Conservation (phyloP, 2,888 invertebrate genomes). For the Calliopum simillimum region DNA sequence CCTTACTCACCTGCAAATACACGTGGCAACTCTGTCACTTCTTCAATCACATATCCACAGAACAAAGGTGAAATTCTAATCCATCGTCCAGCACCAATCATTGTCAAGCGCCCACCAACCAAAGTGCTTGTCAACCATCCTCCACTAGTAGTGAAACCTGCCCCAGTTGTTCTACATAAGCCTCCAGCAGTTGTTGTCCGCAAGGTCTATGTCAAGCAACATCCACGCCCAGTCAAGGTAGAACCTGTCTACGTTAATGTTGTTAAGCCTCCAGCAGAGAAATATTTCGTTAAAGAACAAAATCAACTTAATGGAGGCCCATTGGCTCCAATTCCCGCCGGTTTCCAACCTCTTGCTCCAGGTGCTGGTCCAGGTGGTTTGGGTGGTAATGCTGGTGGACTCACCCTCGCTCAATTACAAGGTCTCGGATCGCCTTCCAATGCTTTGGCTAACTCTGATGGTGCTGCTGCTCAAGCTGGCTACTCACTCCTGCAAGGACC, state of each 20-base stretch:
- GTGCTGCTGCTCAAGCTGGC: conserved; percentile 53
- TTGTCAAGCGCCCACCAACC: conserved; percentile 65
- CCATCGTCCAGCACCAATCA: conserved; percentile 65
- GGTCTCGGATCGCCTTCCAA: conserved; percentile 2
- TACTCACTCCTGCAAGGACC: conserved; percentile 58
- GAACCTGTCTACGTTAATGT: conserved; percentile 66
- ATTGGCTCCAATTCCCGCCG: conserved; percentile 36
- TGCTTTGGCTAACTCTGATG: conserved; percentile 49
- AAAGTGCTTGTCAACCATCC: conserved; percentile 65
- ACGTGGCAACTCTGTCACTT: conserved; percentile 58
- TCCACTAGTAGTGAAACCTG: conserved; percentile 65
- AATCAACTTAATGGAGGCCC: conserved; percentile 47
- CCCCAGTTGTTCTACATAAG: conserved; percentile 65
- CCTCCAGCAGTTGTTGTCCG: conserved; percentile 66
- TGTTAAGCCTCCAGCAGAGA: conserved; percentile 65
- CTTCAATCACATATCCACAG: conserved; percentile 60
- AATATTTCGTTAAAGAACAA: conserved; percentile 65
- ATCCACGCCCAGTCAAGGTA: conserved; percentile 64
- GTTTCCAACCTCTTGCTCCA: conserved; percentile 17
- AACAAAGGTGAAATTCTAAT: conserved; percentile 66
- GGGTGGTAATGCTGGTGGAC: not conserved
- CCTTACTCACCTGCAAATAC: conserved; percentile 59
- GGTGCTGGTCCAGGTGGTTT: conserved; percentile 9
- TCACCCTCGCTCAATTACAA: not conserved
- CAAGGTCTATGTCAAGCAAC: conserved; percentile 62